phyloP scores from a whole-genome alignment of 1,140 invertebrate species.

The Aradophagus sp. region DNA sequence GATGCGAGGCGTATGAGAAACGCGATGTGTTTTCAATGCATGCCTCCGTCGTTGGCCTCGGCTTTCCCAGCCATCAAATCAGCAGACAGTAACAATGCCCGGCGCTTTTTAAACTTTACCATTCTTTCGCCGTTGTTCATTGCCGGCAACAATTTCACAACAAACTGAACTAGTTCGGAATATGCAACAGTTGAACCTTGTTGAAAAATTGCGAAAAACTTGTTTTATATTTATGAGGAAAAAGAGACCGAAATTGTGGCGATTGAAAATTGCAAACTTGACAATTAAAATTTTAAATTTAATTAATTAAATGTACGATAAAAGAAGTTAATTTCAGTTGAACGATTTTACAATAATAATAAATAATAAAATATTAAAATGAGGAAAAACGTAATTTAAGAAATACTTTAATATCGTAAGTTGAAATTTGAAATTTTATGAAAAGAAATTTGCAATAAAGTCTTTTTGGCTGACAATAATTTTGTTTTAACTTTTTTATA shows the following conservation, averaged over 20 bases:
- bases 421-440: too few relatives aligned
- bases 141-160: constrained; percentile 30
- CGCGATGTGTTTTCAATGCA: constrained; percentile 15
- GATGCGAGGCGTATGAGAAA: constrained; percentile 18
- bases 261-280: too few relatives aligned
- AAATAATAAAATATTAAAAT: too few relatives aligned
- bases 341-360: too few relatives aligned
- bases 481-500: too few relatives aligned
- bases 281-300: too few relatives aligned
- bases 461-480: too few relatives aligned
- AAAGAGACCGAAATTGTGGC: too few relatives aligned
- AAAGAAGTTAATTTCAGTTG: constrained; percentile 18
- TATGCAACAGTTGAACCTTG: constrained; percentile 20
- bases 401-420: too few relatives aligned
- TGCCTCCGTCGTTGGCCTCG: constrained; percentile 19
- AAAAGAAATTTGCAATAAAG: too few relatives aligned
- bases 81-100: constrained; percentile 40
- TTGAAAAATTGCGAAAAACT: constrained; percentile 18
- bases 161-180: constrained; percentile 41
- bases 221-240: not conserved
- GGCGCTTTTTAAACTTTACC: constrained; percentile 31
- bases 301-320: too few relatives aligned
- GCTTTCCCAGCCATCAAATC: constrained; percentile 47
- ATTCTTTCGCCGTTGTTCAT: constrained; percentile 37
- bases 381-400: too few relatives aligned